A percentile compares a stretch with the other conserved stretches of the same genome.
These are phyloP conservation scores for Dolichallabes microphthalmus DNA, from an alignment of 2,113 vertebrate species.

Conservation along the genomic window DNA sequence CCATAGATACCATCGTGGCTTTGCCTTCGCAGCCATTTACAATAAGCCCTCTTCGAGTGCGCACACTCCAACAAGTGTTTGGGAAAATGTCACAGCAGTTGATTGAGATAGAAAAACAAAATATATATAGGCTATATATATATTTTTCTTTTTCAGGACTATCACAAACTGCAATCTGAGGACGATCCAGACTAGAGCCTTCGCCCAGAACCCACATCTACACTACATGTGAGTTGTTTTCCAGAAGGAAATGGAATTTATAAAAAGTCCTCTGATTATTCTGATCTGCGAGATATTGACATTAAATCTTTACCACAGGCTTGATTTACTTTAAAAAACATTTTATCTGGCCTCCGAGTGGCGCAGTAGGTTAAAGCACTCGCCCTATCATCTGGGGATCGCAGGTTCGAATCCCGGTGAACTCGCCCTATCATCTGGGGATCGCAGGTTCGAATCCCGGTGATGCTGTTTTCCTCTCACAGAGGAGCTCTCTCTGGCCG, in stretches of 20 bases:
- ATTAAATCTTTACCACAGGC: background rate
- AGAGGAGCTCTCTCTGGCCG: no score
- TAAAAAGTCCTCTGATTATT: background rate
- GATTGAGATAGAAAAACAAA: background rate
- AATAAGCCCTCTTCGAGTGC: background rate
- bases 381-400: no score
- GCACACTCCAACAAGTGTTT: background rate
- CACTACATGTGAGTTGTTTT: conserved; percentile 88
- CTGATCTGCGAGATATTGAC: background rate
- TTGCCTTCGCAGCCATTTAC: conserved; percentile 18
- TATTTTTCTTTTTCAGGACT: conserved; percentile 73
- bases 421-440: no score
- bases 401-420: no score
- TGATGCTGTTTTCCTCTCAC: no score
- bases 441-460: no score
- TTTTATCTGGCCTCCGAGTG: no score
- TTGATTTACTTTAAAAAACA: background rate
- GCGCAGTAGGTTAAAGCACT: no score
- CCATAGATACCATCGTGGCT: conserved; percentile 31
- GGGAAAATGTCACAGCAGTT: conserved; percentile 13
- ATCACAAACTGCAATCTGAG: conserved; percentile 88
- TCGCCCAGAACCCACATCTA: conserved; percentile 89
- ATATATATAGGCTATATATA: background rate
- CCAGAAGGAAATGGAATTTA: background rate
- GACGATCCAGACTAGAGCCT: conserved; percentile 83